Evolutionary conservation across 1,140 invertebrate genomes (phyloP), one percentile per base, ranked within the genome.

Genomic region (Oncopeltus fasciatus): DNA sequence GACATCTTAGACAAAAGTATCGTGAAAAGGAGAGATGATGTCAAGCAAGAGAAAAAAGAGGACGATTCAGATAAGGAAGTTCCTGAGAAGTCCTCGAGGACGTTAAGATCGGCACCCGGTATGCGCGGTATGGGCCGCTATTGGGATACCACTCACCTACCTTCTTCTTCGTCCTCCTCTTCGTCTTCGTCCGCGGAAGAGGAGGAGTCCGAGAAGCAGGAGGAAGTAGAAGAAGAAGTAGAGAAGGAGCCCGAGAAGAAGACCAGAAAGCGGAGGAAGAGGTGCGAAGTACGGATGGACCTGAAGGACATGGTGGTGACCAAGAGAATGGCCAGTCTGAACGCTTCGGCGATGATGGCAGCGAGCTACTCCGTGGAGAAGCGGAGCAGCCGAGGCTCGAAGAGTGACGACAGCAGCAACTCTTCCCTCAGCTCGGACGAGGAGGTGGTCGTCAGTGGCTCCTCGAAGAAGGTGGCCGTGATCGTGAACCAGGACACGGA

Each of bases 321-420:
- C 66, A 93, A 92, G 70, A 78, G 92, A 27, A 93, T 95, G 90
- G 92, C 92, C 11, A 92, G 88, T 70, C 74, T 95, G 21, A 95
- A 95, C 74, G 92, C 92, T 11, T 87, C 88, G 11, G 92, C 92
- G 16, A 95, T 95, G 67, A 76, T 95, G 65, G 88, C 91, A 1
- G 91, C 91, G 21, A 92, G 87, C 63, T 93, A 93, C 70, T 83
- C 81, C 2, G 75, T 78, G 38, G 90, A 93, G 76, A 75, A 18
- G 75, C 75, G 51, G 73, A 70, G 58, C 70, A 62, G 53, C 31
- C 59, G 64, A 26, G 61, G 59, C 1, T 62, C 56, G 12, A 62
- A 62, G 11, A 51, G 57, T 16, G 59, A 62, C 2, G 62, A 51
- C 11, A 60, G 51, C 12, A 63, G 57, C 21, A 44, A 53, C 20